A percentile compares a stretch with the other conserved stretches of the same genome.
These are phyloP conservation scores for Diloba caeruleocephala DNA, from an alignment of 2,888 invertebrate genomes.

Conservation along the genomic window DNA sequence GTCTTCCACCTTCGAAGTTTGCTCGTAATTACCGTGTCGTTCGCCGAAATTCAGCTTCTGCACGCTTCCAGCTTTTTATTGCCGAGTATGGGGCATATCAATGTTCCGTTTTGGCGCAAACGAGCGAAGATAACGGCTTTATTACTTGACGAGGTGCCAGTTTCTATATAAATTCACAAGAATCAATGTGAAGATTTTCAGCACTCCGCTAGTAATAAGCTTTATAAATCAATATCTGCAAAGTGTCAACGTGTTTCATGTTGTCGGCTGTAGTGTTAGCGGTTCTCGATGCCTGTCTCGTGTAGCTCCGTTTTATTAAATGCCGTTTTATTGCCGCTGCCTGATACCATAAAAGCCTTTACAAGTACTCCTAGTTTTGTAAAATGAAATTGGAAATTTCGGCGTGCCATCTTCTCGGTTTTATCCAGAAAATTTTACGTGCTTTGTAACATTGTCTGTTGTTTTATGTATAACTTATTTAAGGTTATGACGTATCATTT, in stretches of 20 bases:
- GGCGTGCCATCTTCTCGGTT: constrained; percentile 62
- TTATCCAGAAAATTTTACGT: constrained; percentile 73
- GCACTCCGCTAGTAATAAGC: constrained; percentile 60
- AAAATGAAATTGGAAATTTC: constrained; percentile 77
- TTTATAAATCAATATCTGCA: constrained; percentile 62
- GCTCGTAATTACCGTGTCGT: constrained; percentile 77
- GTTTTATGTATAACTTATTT: constrained; percentile 74
- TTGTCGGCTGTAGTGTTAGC: constrained; percentile 44
- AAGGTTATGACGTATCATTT: constrained; percentile 71
- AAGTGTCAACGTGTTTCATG: constrained; percentile 63
- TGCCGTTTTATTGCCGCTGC: constrained; percentile 69
- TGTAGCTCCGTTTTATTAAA: constrained; percentile 70
- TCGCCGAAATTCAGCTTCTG: constrained; percentile 69
- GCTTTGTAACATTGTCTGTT: constrained; percentile 72
- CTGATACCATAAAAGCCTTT: constrained; percentile 70
- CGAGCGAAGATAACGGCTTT: constrained; percentile 82
- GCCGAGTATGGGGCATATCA: constrained; percentile 70
- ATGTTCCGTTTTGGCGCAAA: constrained; percentile 77
- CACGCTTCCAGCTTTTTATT: constrained; percentile 70
- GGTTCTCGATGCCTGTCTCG: constrained; percentile 56
- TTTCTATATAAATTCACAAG: constrained; percentile 58
- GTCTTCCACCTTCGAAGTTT: constrained; percentile 78
- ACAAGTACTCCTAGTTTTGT: constrained; percentile 71
- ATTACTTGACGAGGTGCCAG: constrained; percentile 82
- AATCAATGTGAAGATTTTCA: constrained; percentile 70